A percentile compares a stretch with the other conserved stretches of the same genome.
These are phyloP conservation scores for Ichneumoninae sp. DNA, from an alignment of 2,888 invertebrate species.

Conservation along the genomic window DNA sequence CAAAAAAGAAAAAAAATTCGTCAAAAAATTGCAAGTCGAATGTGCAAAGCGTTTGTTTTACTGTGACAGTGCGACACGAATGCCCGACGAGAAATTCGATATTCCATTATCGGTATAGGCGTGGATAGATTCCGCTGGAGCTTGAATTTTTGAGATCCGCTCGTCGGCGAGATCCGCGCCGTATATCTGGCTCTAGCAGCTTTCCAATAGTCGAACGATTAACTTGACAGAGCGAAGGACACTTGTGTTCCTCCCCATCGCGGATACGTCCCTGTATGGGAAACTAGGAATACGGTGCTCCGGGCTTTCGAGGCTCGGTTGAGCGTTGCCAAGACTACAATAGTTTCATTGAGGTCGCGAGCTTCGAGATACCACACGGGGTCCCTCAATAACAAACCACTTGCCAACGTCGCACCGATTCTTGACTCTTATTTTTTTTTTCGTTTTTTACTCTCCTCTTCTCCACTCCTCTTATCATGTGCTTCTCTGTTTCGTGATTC, in stretches of 20 bases:
- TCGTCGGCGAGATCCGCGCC: background rate
- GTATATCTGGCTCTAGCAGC: slow-evolving; percentile 25
- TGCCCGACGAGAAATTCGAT: slow-evolving; percentile 22
- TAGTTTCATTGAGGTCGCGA: slow-evolving; percentile 75
- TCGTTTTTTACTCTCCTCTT: background rate
- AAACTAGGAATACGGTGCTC: slow-evolving; percentile 40
- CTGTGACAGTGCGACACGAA: background rate
- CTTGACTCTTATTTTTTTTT: slow-evolving; percentile 30
- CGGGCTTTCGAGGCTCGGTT: slow-evolving; percentile 63
- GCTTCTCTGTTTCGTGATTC: slow-evolving; percentile 68
- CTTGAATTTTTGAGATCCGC: slow-evolving; percentile 25
- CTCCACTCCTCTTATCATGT: slow-evolving; percentile 11
- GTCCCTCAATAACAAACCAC: slow-evolving; percentile 40
- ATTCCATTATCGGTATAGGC: slow-evolving; percentile 48
- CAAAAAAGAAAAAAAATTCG: too few species aligned
- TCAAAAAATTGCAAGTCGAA: too few species aligned
- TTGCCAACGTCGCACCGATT: slow-evolving; percentile 57
- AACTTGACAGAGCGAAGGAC: slow-evolving; percentile 72
- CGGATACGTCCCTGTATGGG: background rate
- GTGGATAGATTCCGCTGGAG: slow-evolving; percentile 11
- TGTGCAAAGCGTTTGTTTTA: background rate
- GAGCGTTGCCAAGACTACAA: slow-evolving; percentile 74
- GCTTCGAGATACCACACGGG: slow-evolving; percentile 54
- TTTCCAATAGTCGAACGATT: slow-evolving; percentile 74
- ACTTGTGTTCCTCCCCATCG: slow-evolving; percentile 67